Percentiles rank a stretch among this genome's conserved stretches.
These are phyloP conservation scores for Archocentrus centrarchus DNA, from an alignment of 2,113 vertebrate species.

Conservation along the genomic window DNA sequence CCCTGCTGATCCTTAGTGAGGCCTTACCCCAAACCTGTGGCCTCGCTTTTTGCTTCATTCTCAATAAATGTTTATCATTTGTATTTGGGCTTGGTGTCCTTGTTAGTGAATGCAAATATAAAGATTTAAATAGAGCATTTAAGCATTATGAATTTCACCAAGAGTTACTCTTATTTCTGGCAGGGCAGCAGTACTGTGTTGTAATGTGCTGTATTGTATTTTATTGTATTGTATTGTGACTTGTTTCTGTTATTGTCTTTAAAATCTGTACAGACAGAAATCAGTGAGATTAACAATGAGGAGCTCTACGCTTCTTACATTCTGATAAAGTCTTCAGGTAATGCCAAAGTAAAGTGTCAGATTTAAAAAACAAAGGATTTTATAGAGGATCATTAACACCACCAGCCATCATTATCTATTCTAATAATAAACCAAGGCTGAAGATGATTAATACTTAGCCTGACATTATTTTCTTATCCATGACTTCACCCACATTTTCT, in stretches of 20 bases:
- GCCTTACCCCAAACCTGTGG: not conserved
- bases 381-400: not conserved
- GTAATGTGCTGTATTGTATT: no score
- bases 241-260: no score
- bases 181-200: no score
- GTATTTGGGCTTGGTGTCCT: not conserved
- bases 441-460: not conserved
- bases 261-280: no score
- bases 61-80: not conserved
- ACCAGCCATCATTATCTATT: not conserved
- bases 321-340: no score
- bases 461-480: not conserved
- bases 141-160: not conserved
- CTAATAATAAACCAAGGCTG: not conserved
- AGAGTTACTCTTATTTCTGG: not conserved
- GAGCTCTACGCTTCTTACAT: not conserved
- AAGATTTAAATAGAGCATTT: not conserved
- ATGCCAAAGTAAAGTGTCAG: not conserved
- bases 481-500: conserved; percentile 4
- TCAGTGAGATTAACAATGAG: not conserved
- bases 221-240: no score
- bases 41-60: not conserved
- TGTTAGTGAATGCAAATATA: not conserved
- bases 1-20: not conserved
- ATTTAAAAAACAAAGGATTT: not conserved